These are phyloP conservation scores for Pteria penguin DNA, from an alignment of 2,888 invertebrate genomes.

Conservation along the genomic window DNA sequence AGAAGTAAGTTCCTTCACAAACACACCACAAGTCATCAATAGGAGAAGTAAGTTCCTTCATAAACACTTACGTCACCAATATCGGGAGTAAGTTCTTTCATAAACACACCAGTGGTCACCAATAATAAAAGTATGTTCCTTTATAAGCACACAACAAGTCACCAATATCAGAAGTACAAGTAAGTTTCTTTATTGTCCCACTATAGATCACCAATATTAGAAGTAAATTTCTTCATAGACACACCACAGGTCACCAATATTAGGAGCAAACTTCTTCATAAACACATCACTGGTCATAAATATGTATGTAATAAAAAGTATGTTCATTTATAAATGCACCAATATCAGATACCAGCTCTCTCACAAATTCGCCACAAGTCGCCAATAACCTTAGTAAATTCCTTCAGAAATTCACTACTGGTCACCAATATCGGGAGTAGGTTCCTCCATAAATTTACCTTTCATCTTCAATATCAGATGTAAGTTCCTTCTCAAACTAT, in stretches of 20 bases:
- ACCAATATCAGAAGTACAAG: conserved; percentile 43
- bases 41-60: conserved; percentile 59
- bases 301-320: conserved; percentile 16
- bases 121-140: conserved; percentile 43
- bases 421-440: conserved; percentile 45
- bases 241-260: conserved; percentile 28
- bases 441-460: conserved; percentile 21
- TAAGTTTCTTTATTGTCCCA: too few relatives aligned
- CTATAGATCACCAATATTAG: too few relatives aligned
- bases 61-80: conserved; percentile 36
- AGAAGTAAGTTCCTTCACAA: conserved; percentile 49
- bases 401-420: conserved; percentile 49
- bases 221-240: conserved; percentile 56
- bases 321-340: conserved; percentile 54
- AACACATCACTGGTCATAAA: not conserved
- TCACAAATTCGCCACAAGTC: too few relatives aligned
- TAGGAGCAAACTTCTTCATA: conserved; percentile 44
- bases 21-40: not conserved
- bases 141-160: conserved; percentile 44
- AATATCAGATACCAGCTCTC: conserved; percentile 57
- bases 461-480: too few relatives aligned
- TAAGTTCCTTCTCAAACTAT: too few relatives aligned
- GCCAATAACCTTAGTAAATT: conserved; percentile 58
- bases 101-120: not conserved
- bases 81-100: conserved; percentile 47